Conservation (phyloP, 2,113 vertebrate species). For the Calidris pygmaea region DNA sequence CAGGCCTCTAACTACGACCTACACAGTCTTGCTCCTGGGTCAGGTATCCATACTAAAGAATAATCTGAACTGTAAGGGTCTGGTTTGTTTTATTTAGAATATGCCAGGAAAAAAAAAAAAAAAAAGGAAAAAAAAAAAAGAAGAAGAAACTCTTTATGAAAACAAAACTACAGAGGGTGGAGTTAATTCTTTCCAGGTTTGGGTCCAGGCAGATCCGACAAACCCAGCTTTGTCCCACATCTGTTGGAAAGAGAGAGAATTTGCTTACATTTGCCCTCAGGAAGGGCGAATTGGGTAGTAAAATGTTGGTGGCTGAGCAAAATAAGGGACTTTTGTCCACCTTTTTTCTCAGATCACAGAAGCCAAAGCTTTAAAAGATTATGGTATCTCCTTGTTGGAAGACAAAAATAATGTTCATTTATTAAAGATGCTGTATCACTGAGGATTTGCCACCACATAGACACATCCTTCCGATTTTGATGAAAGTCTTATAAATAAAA, state of each 20-base stretch:
- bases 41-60: background rate
- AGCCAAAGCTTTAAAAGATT: background rate
- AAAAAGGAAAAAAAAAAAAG: background rate
- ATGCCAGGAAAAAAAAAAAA: background rate
- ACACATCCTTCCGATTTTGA: constrained; percentile 10
- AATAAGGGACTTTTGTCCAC: background rate
- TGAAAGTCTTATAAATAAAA: constrained; percentile 47
- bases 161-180: background rate
- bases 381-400: background rate
- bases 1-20: background rate
- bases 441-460: background rate
- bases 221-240: background rate
- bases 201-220: background rate
- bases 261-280: background rate
- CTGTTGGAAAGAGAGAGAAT: background rate
- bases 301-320: background rate
- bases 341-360: background rate
- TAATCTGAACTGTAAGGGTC: background rate
- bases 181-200: constrained; percentile 24
- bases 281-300: background rate
- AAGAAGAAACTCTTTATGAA: background rate
- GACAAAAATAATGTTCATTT: background rate
- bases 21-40: background rate
- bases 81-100: constrained; percentile 4
- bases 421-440: background rate